Evolutionary conservation across 2,888 invertebrate genomes (phyloP).

Genomic region (Lepetodrilus schrolli): DNA sequence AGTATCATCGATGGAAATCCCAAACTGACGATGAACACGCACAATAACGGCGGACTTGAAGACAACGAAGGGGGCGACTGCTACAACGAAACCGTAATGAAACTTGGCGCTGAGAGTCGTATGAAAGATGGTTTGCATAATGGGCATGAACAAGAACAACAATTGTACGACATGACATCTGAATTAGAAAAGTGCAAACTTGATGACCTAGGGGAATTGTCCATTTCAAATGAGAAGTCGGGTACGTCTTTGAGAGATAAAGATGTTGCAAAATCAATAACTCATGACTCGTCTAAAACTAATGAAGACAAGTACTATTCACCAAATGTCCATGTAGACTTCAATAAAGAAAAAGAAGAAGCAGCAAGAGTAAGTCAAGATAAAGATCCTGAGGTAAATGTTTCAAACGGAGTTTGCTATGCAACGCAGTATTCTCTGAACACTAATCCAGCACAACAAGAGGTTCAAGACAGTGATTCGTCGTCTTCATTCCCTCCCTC

Average conservation of each 20-base stretch:
- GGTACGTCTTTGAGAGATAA: neutral
- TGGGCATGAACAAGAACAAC: neutral
- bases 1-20: too few species aligned
- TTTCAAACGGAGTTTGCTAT: too few species aligned
- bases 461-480: too few species aligned
- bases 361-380: neutral
- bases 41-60: neutral
- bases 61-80: neutral
- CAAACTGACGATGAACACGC: neutral
- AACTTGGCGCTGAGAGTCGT: neutral
- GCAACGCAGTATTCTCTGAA: too few species aligned
- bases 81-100: neutral
- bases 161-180: slow-evolving; percentile 2
- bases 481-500: neutral
- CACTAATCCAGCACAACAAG: too few species aligned
- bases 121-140: neutral
- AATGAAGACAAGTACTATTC: slow-evolving; percentile 46
- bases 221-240: neutral
- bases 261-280: neutral
- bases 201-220: neutral
- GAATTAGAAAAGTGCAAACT: slow-evolving; percentile 7
- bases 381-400: too few species aligned
- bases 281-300: slow-evolving; percentile 27
- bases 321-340: slow-evolving; percentile 8
- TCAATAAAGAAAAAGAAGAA: neutral